These are phyloP conservation scores for Drosophila trapezifrons DNA, from an alignment of 1,140 invertebrate genomes.

Conservation along the genomic window DNA sequence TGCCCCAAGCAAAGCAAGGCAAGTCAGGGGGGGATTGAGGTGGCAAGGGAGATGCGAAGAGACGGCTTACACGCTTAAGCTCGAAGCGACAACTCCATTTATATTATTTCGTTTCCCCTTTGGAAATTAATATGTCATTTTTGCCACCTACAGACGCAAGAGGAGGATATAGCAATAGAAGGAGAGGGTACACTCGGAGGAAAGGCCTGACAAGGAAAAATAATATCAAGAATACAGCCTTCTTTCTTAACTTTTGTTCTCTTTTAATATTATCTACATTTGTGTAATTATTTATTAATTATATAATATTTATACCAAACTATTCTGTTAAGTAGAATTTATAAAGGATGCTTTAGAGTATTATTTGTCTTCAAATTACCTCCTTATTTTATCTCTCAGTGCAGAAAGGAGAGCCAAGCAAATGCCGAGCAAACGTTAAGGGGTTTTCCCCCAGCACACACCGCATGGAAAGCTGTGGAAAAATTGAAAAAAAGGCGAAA, in stretches of 20 bases:
- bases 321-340: no score
- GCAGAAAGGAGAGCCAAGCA: conserved; percentile 42
- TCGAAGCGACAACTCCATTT: conserved; percentile 75
- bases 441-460: conserved; percentile 31
- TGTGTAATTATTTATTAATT: neutral
- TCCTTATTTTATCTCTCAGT: neutral
- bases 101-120: conserved; percentile 81
- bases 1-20: conserved; percentile 27
- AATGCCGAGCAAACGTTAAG: conserved; percentile 55
- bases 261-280: no score
- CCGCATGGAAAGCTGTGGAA: conserved; percentile 41
- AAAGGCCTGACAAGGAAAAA: neutral
- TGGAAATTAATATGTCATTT: conserved; percentile 83
- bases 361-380: neutral
- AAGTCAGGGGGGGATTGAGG: neutral
- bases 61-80: conserved; percentile 59
- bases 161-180: conserved; percentile 21
- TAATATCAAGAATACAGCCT: neutral
- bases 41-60: conserved; percentile 5
- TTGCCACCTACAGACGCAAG: conserved; percentile 55
- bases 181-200: conserved; percentile 12
- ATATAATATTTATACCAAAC: no score
- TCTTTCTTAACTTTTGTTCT: neutral
- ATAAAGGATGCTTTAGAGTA: no score
- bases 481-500: conserved; percentile 51